Percentiles rank a stretch among this genome's conserved stretches.
These are phyloP conservation scores for Drosophila malerkotliana DNA, from an alignment of 1,140 invertebrate species.

Conservation along the genomic window DNA sequence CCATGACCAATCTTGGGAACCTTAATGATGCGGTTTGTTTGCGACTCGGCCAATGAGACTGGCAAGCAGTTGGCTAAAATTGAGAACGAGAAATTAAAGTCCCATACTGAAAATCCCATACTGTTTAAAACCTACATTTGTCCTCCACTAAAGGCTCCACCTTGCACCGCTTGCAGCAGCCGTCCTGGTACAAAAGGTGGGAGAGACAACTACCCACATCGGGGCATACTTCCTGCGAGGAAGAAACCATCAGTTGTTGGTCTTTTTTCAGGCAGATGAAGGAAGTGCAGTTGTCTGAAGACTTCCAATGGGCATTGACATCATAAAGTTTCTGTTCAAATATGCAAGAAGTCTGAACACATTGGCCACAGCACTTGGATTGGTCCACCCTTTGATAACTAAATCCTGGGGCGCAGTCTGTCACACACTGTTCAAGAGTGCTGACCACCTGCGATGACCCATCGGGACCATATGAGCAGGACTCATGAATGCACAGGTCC, in stretches of 20 bases:
- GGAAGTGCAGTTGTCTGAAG: conserved; percentile 88
- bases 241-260: conserved; percentile 84
- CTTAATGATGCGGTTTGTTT: conserved; percentile 86
- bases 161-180: conserved; percentile 89
- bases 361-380: conserved; percentile 89
- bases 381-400: conserved; percentile 84
- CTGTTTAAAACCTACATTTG: conserved; percentile 65
- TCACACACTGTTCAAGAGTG: conserved; percentile 85
- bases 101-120: background rate
- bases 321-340: conserved; percentile 86
- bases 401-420: conserved; percentile 86
- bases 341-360: conserved; percentile 87
- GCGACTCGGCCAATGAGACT: conserved; percentile 84
- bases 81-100: background rate
- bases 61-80: conserved; percentile 86
- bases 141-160: conserved; percentile 79
- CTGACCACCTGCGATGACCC: conserved; percentile 85
- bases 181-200: conserved; percentile 84
- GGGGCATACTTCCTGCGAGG: conserved; percentile 86
- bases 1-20: conserved; percentile 84
- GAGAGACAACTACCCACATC: conserved; percentile 86
- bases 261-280: conserved; percentile 66
- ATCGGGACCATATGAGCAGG: conserved; percentile 85
- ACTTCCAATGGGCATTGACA: conserved; percentile 86
- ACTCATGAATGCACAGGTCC: conserved; percentile 86